Evolutionary conservation across 2,888 invertebrate species (phyloP), one percentile per base, ranked within the genome.

Genomic region (Rhopalosiphum nymphaeae): DNA sequence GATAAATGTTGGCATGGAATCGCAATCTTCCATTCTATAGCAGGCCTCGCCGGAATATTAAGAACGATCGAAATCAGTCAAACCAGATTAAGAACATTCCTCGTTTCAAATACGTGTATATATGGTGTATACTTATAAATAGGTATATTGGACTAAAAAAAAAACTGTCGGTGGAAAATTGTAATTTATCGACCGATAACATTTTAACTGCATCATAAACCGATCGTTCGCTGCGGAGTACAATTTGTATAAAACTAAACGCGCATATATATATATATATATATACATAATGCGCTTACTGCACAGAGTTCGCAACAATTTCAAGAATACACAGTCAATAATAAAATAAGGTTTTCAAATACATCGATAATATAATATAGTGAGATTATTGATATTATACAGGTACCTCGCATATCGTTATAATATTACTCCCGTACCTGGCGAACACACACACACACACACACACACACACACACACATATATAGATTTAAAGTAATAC

Each of bases 151-250:
- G 36, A 67, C 16, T 16, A 53, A 53, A 53, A 67, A 67, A 67
- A 78, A 21, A 78, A 9, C 78, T 36, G 36, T 36, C 78, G 36
- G 36, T 42, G 78, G 78, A 36, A 78, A 78, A 78, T 78, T 78
- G 78, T 78, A 78, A 78, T 78, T 78, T 36, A 78, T 78, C 78
- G 78, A 78, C 36, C 78, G 78, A 78, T 78, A 78, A 78, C 78
- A 78, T 78, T 36, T 78, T 78, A 78, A 36, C 78, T 78, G 13
- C 78, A 78, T 21, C 36, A 78, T 78, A 78, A 78, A 78, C 78
- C 78, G 78, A 78, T 78, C 78, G 9, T 42, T 78, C 9, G 78
- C 36, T 36, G 21, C 5, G 16, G 21, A 36, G 36, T 78, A 36
- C 36, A 78, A 78, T 78, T 78, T 78, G 36, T 78, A 36, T 36